Evolutionary conservation across 2,888 invertebrate species (phyloP).

Genomic region (Mesorhabditis belari): DNA sequence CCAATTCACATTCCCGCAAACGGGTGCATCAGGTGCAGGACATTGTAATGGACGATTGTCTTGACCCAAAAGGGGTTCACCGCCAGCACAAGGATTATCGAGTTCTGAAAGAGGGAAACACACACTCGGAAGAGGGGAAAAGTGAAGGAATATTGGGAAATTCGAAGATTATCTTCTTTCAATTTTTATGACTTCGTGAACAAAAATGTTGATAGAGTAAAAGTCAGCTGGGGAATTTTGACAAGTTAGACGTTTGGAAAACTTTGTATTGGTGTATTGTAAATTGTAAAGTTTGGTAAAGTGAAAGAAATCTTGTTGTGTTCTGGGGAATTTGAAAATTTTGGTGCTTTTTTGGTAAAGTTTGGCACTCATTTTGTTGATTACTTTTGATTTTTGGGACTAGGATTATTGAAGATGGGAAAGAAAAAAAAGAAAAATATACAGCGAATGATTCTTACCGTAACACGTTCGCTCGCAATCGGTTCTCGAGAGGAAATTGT

Average conservation of each 20-base stretch:
- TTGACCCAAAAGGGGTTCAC: constrained; percentile 39
- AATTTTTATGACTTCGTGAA: not conserved
- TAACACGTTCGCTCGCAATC: constrained; percentile 49
- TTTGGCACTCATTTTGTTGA: no score
- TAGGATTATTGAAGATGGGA: not conserved
- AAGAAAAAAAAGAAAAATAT: not conserved
- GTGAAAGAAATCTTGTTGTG: no score
- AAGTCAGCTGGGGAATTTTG: not conserved
- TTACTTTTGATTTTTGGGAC: not conserved
- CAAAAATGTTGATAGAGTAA: not conserved
- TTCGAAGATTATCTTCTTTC: not conserved
- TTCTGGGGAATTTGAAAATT: not conserved
- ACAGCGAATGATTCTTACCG: constrained; percentile 29
- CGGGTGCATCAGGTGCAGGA: constrained; percentile 18
- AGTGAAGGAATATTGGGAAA: not conserved
- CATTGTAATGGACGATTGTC: constrained; percentile 38
- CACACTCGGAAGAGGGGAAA: not conserved
- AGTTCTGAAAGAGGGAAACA: constrained; percentile 28
- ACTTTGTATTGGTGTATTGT: no score
- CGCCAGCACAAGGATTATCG: constrained; percentile 49
- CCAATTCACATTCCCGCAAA: constrained; percentile 38
- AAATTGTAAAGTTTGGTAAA: not conserved
- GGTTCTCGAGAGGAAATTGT: constrained; percentile 45
- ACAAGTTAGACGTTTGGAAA: not conserved
- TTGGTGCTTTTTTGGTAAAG: not conserved